phyloP scores from a whole-genome alignment of 2,888 invertebrate genomes.

The Macrophya alboannulata region DNA sequence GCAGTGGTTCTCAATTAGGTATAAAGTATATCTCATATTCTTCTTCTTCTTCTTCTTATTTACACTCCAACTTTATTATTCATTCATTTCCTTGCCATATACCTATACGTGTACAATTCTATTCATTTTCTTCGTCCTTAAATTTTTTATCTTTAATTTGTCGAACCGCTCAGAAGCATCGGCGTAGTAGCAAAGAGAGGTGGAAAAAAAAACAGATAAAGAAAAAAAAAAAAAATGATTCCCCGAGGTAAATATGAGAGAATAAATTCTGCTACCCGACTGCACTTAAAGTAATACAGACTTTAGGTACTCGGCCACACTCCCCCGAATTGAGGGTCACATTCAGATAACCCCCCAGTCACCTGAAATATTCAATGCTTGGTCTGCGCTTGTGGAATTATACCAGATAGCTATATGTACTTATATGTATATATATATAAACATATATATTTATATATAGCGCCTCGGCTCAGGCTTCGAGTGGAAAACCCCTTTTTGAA shows the following conservation, averaged over 20 bases:
- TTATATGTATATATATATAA: not conserved
- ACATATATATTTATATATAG: not conserved
- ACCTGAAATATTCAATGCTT: constrained; percentile 28
- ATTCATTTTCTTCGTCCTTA: not conserved
- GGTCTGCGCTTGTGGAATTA: constrained; percentile 30
- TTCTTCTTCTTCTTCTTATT: not conserved
- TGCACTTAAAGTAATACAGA: constrained; percentile 29
- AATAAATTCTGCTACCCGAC: not conserved
- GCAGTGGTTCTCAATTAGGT: constrained; percentile 13
- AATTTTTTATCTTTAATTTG: not conserved
- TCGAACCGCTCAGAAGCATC: not conserved
- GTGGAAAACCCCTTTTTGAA: not conserved
- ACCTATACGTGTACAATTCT: not conserved
- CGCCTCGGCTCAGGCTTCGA: not conserved
- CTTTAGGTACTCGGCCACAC: not conserved
- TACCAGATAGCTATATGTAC: not conserved
- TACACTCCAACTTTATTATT: not conserved
- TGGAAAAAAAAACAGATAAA: not conserved
- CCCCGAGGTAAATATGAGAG: not conserved
- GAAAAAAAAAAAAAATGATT: not conserved
- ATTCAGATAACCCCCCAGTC: constrained; percentile 5
- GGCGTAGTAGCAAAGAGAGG: not conserved
- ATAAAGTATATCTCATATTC: not conserved
- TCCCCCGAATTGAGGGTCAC: constrained; percentile 1
- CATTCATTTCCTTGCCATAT: not conserved